Evolutionary conservation across 2,797 vertebrate genomes (phyloP), one percentile per base, ranked within the genome.

Genomic region (Anomalospiza imberbis): DNA sequence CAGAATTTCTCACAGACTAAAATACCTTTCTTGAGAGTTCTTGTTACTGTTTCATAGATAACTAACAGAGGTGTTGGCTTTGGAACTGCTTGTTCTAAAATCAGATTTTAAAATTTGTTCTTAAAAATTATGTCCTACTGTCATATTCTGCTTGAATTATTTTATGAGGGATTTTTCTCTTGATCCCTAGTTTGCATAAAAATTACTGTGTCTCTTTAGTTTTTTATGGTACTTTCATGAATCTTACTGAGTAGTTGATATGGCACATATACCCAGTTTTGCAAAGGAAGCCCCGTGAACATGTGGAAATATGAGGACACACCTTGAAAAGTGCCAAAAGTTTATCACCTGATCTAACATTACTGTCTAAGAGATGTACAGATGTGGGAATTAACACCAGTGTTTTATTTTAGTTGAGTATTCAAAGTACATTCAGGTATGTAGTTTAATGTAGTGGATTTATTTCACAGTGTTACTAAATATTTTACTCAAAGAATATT

Each of bases 311-410:
- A 29, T 15, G 25, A 85, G 44, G 65, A 68, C 17, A 51, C 28
- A 15, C 19, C 2, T 1, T 25, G 10, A 66, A 47, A 65, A 15
- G 26, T 51, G 44, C 24, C 11, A 26, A 8, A 73, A 91, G 19
- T 74, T 85, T 7, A 47, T 45, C 32, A 71, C 21, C 32, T 44
- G 31, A 29, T 82, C 19, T 55, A 11, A n/a, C 17, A 2, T 80
- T 45, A 8, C 13, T 22, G 13, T 70, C 84, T 12, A 45, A 58
- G 63, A 82, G 12, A 34, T 31, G 19, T 48, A 45, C 22, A 51
- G 51, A 31, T 45, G 20, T 1, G 38, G 81, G 10, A n/a, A 28
- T 88, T 47, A 61, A n/a, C 0, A 0, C 20, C 61, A 40, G 25
- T 70, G 25, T 20, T 40, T 12, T 89, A n/a, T 91, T 94, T 83